Conservation (phyloP, 2,797 vertebrate genomes). For the Anabas testudineus region DNA sequence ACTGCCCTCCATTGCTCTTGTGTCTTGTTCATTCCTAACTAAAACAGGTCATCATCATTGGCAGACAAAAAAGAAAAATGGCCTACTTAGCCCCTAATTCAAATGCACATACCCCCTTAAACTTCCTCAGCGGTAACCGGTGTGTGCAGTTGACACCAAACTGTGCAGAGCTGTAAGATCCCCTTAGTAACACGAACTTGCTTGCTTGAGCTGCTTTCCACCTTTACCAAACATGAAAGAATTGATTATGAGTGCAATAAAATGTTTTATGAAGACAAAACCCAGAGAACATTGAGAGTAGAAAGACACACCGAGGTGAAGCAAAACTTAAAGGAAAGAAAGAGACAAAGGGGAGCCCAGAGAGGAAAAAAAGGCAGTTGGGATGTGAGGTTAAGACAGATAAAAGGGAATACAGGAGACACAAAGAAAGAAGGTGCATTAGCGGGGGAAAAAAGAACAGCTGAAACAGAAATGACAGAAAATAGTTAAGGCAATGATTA, state of each 20-base stretch:
- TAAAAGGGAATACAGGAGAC: slow-evolving; percentile 60
- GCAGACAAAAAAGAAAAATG: slow-evolving; percentile 60
- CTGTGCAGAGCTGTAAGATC: slow-evolving; percentile 15
- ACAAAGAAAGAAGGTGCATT: slow-evolving; percentile 54
- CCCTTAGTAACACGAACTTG: slow-evolving; percentile 5
- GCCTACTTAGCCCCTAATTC: slow-evolving; percentile 58
- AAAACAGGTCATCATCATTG: slow-evolving; percentile 65
- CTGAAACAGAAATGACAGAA: slow-evolving; percentile 59
- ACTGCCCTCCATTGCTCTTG: slow-evolving; percentile 34
- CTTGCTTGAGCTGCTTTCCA: slow-evolving; percentile 27
- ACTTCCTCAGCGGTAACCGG: slow-evolving; percentile 29
- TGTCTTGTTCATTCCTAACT: slow-evolving; percentile 43
- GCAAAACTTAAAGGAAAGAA: slow-evolving; percentile 50
- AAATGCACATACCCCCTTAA: slow-evolving; percentile 28
- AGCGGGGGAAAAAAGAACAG: slow-evolving; percentile 35
- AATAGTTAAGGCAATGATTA: slow-evolving; percentile 59
- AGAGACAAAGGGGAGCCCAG: slow-evolving; percentile 39
- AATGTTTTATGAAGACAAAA: slow-evolving; percentile 45
- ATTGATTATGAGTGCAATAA: slow-evolving; percentile 32
- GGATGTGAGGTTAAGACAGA: slow-evolving; percentile 48
- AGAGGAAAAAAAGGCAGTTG: slow-evolving; percentile 17
- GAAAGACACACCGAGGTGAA: too few species aligned
- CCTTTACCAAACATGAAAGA: slow-evolving; percentile 22
- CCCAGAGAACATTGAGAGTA: slow-evolving; percentile 25
- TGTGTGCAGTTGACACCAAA: slow-evolving; percentile 37